These are phyloP conservation scores for Parauchenoglanis ngamensis DNA, from an alignment of 2,797 vertebrate species.

Conservation along the genomic window DNA sequence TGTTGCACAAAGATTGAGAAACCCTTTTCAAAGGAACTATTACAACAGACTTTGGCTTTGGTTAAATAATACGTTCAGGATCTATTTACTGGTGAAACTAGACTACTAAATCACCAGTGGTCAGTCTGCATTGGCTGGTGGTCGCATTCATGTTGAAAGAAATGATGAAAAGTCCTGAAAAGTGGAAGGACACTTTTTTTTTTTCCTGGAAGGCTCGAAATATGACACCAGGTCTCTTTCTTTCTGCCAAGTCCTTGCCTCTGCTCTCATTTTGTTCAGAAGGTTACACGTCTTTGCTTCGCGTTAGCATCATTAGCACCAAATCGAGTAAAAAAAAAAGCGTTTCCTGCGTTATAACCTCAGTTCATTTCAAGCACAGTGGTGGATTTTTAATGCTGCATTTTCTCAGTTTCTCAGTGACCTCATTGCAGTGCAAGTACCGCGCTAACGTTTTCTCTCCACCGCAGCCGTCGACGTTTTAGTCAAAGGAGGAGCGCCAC, in stretches of 20 bases:
- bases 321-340: background rate
- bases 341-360: background rate
- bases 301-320: slow-evolving; percentile 37
- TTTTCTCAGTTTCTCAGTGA: background rate
- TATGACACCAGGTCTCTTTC: slow-evolving; percentile 70
- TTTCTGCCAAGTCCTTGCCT: slow-evolving; percentile 63
- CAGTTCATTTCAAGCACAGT: background rate
- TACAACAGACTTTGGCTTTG: background rate
- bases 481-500: background rate
- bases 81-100: too few species aligned
- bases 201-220: slow-evolving; percentile 70
- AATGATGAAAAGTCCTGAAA: slow-evolving; percentile 1
- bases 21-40: background rate
- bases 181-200: slow-evolving; percentile 12
- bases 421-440: background rate
- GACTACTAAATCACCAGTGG: background rate
- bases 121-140: background rate
- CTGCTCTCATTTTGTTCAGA: slow-evolving; percentile 59
- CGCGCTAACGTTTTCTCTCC: background rate
- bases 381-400: background rate
- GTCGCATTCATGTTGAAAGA: background rate
- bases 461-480: background rate
- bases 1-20: background rate
- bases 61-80: background rate
- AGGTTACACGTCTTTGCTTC: slow-evolving; percentile 56